These are phyloP conservation scores for Mesorhabditis spiculigera DNA, from an alignment of 2,888 invertebrate species.

Conservation along the genomic window DNA sequence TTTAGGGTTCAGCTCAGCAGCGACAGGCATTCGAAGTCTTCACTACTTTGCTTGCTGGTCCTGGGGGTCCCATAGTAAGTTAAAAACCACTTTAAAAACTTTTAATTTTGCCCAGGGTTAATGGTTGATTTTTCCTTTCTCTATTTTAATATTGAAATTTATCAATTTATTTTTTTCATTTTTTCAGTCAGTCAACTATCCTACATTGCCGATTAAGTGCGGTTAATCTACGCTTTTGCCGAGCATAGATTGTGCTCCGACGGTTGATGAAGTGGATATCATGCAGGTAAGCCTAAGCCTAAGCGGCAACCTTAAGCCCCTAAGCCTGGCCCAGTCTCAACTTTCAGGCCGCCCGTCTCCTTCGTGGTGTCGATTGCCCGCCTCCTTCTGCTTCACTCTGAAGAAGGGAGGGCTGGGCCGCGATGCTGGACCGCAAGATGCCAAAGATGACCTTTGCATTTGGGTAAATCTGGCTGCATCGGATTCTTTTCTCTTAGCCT, in stretches of 20 bases:
- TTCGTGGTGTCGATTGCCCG: constrained; percentile 22
- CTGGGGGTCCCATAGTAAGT: constrained; percentile 12
- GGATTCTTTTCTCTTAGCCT: no score
- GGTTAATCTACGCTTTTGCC: constrained; percentile 23
- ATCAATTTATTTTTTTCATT: not conserved
- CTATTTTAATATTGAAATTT: no score
- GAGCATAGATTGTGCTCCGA: constrained; percentile 25
- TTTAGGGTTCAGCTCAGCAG: constrained; percentile 15
- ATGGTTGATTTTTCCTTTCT: not conserved
- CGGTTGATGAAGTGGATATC: constrained; percentile 23
- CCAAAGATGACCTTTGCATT: constrained; percentile 21
- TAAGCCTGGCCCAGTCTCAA: not conserved
- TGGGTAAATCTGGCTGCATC: no score
- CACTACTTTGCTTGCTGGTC: constrained; percentile 16
- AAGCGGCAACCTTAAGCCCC: no score
- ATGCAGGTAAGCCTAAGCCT: constrained; percentile 20
- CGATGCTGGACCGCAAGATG: constrained; percentile 14
- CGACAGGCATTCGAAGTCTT: constrained; percentile 18
- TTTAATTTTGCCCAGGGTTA: no score
- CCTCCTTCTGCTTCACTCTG: constrained; percentile 20
- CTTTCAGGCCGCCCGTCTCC: constrained; percentile 22
- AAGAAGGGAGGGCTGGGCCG: constrained; percentile 12
- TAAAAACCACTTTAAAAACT: no score
- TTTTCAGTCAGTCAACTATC: constrained; percentile 10
- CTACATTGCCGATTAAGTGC: constrained; percentile 28